A percentile compares a stretch with the other conserved stretches of the same genome.
Evolutionary conservation across 2,113 vertebrate species (phyloP).

Genomic region (Sarotherodon lohbergeri): DNA sequence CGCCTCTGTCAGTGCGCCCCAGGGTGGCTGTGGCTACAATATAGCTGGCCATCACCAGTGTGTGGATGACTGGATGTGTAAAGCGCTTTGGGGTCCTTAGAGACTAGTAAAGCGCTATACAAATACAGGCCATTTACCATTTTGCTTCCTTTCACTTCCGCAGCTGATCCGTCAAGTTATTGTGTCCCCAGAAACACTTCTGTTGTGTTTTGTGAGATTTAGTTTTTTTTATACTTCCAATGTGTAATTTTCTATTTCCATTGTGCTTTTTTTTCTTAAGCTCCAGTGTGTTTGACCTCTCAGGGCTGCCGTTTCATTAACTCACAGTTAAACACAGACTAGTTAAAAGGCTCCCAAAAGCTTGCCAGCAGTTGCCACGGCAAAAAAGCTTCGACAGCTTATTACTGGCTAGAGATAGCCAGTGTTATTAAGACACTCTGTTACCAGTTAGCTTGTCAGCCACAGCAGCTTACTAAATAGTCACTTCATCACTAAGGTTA

Average conservation of each 20-base stretch:
- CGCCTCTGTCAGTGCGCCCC: no score
- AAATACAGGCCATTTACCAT: no score
- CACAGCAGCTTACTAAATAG: not conserved
- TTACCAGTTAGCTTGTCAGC: not conserved
- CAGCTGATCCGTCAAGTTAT: not conserved
- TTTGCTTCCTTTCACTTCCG: not conserved
- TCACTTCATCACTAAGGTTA: not conserved
- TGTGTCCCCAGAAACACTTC: not conserved
- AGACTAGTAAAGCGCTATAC: no score
- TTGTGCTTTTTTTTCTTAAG: not conserved
- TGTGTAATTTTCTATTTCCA: not conserved
- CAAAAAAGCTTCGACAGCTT: not conserved
- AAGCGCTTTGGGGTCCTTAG: no score
- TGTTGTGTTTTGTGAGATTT: not conserved
- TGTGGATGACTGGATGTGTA: no score
- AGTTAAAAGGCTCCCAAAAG: not conserved
- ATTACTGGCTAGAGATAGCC: not conserved
- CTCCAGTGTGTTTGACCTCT: not conserved
- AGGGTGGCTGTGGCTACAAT: no score
- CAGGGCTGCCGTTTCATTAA: not conserved
- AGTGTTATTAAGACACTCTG: not conserved
- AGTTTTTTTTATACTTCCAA: not conserved
- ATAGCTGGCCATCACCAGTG: no score
- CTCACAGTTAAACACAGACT: not conserved
- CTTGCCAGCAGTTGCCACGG: not conserved